Evolutionary conservation across 2,113 vertebrate species (phyloP).

Genomic region (Embiotoca jacksoni): DNA sequence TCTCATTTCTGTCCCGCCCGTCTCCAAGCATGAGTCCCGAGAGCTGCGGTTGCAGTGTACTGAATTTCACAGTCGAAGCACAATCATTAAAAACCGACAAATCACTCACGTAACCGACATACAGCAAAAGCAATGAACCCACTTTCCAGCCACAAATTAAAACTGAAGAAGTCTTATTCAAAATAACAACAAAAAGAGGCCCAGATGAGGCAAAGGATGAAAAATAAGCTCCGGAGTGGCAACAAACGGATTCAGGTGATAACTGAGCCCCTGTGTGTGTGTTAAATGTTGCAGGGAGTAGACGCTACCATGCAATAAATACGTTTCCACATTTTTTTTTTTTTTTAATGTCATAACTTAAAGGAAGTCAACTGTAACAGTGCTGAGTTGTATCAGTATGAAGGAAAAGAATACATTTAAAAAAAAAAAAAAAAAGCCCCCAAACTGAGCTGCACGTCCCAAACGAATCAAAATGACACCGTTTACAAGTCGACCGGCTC

Average conservation of each 20-base stretch:
- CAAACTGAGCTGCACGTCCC: no score
- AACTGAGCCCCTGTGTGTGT: neutral
- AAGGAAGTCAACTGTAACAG: no score
- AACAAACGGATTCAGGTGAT: no score
- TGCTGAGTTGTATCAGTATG: no score
- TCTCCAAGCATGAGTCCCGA: conserved; percentile 6
- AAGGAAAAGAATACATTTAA: no score
- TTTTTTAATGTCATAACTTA: no score
- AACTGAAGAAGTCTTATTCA: neutral
- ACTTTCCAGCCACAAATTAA: neutral
- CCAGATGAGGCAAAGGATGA: conserved; percentile 42
- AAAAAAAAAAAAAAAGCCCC: no score
- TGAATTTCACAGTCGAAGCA: conserved; percentile 63
- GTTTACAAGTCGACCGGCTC: no score
- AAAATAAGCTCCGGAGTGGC: neutral
- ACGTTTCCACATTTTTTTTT: no score
- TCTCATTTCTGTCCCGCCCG: neutral
- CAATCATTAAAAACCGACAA: conserved; percentile 30
- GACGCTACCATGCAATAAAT: neutral
- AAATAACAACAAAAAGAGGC: neutral
- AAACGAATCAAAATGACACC: no score
- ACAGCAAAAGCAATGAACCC: neutral
- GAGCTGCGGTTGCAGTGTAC: neutral
- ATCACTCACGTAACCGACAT: neutral
- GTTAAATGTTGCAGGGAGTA: neutral